A percentile compares a stretch with the other conserved stretches of the same genome.
Conservation (phyloP, 2,797 vertebrate species). For the Syndactyla subalaris region DNA sequence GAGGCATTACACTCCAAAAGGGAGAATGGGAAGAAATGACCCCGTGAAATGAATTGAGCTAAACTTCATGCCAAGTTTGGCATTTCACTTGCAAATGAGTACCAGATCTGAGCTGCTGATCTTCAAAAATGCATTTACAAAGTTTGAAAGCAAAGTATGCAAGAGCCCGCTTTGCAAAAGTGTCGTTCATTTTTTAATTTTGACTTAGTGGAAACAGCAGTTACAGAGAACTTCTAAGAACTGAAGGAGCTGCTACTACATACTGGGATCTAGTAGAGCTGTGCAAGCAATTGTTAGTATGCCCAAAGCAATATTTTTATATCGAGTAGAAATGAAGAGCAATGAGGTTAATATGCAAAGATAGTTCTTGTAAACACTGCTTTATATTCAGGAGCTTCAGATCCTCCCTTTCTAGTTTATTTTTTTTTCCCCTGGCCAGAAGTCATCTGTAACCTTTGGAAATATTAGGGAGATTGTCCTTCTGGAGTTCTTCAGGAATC, state of each 20-base stretch:
- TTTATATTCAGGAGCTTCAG: not conserved
- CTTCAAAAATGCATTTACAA: slow-evolving; percentile 5
- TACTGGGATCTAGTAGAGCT: not conserved
- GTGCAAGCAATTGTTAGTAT: not conserved
- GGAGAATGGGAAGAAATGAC: slow-evolving; percentile 32
- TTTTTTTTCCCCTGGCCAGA: not conserved
- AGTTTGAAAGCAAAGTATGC: not conserved
- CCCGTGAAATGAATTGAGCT: not conserved
- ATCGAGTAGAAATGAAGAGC: not conserved
- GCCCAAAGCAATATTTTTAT: not conserved
- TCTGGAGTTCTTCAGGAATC: not conserved
- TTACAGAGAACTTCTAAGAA: not conserved
- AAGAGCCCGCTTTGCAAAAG: not conserved
- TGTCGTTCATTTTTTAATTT: not conserved
- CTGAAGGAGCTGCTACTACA: not conserved
- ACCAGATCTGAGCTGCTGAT: slow-evolving; percentile 18
- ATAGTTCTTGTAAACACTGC: not conserved
- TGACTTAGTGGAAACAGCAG: not conserved
- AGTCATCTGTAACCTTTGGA: not conserved
- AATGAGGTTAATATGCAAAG: not conserved
- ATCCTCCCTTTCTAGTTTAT: not conserved
- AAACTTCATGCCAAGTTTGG: not conserved
- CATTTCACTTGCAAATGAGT: slow-evolving; percentile 53
- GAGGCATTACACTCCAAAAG: not conserved
- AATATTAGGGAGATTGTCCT: not conserved